Conservation (phyloP, 1,140 invertebrate species). For the Medauroidea extradentata region DNA sequence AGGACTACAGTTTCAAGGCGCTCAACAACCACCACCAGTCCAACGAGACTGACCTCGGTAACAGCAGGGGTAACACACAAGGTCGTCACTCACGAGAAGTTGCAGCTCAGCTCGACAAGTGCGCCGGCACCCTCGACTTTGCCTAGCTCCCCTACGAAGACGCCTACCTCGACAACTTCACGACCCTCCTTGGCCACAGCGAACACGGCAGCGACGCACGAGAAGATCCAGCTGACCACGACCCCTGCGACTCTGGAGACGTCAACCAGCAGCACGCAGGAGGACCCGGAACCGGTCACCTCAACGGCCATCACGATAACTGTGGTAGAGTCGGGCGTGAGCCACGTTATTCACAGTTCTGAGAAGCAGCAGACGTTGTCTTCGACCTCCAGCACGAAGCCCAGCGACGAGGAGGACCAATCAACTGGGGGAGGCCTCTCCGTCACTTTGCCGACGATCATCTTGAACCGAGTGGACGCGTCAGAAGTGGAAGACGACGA, state of each 20-base stretch:
- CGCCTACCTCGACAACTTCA: too few relatives aligned
- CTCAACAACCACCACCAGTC: background rate
- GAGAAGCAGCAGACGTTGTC: background rate
- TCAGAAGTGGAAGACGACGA: background rate
- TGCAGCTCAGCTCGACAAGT: too few relatives aligned
- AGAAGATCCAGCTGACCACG: too few relatives aligned
- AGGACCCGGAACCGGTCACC: slow-evolving; percentile 15
- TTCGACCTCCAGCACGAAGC: background rate
- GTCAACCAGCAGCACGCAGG: background rate
- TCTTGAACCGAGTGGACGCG: background rate
- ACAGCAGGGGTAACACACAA: background rate
- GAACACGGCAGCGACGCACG: too few relatives aligned
- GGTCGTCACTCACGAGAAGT: too few relatives aligned
- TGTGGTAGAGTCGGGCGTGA: slow-evolving; percentile 14
- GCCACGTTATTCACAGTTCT: background rate
- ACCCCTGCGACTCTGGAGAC: too few relatives aligned
- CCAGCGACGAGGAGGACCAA: background rate
- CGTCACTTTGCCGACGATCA: too few relatives aligned
- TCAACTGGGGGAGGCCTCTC: background rate
- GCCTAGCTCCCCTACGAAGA: too few relatives aligned
- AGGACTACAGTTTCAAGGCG: background rate
- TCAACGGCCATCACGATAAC: slow-evolving; percentile 23
- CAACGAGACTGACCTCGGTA: background rate
- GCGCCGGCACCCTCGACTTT: too few relatives aligned
- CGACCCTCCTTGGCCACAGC: too few relatives aligned